Percentiles rank a stretch among this genome's conserved stretches.
These are phyloP conservation scores for Mycteria americana DNA, from an alignment of 2,797 vertebrate species.

Conservation along the genomic window DNA sequence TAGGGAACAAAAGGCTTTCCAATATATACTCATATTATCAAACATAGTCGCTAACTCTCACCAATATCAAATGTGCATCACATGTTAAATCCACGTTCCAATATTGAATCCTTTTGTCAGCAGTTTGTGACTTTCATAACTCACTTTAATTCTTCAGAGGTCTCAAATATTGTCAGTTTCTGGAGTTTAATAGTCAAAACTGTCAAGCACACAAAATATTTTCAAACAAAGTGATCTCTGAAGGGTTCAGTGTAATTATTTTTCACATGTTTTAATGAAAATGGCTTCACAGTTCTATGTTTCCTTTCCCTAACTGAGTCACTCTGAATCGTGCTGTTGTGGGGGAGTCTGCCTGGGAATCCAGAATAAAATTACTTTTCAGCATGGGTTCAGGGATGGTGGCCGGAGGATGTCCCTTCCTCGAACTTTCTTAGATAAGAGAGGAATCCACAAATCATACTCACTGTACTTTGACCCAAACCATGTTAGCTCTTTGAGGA, in stretches of 20 bases:
- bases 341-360: slow-evolving; percentile 47
- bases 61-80: slow-evolving; percentile 67
- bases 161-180: slow-evolving; percentile 63
- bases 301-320: slow-evolving; percentile 56
- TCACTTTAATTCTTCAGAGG: slow-evolving; percentile 62
- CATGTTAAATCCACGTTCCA: slow-evolving; percentile 49
- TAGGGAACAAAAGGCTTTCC: slow-evolving; percentile 68
- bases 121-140: slow-evolving; percentile 57
- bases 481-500: not conserved
- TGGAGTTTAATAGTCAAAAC: slow-evolving; percentile 58
- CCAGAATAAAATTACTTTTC: slow-evolving; percentile 22
- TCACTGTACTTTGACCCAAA: slow-evolving; percentile 1
- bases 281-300: slow-evolving; percentile 42
- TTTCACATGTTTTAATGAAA: slow-evolving; percentile 67
- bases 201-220: slow-evolving; percentile 66
- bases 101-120: slow-evolving; percentile 50
- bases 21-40: slow-evolving; percentile 62
- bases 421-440: slow-evolving; percentile 30
- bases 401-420: not conserved
- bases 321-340: slow-evolving; percentile 46
- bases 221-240: slow-evolving; percentile 67
- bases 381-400: not conserved
- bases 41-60: slow-evolving; percentile 56
- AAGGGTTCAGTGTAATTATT: slow-evolving; percentile 64
- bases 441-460: not conserved